Conservation (phyloP, 2,113 vertebrate genomes). For the Sinocyclocheilus anophthalmus region DNA sequence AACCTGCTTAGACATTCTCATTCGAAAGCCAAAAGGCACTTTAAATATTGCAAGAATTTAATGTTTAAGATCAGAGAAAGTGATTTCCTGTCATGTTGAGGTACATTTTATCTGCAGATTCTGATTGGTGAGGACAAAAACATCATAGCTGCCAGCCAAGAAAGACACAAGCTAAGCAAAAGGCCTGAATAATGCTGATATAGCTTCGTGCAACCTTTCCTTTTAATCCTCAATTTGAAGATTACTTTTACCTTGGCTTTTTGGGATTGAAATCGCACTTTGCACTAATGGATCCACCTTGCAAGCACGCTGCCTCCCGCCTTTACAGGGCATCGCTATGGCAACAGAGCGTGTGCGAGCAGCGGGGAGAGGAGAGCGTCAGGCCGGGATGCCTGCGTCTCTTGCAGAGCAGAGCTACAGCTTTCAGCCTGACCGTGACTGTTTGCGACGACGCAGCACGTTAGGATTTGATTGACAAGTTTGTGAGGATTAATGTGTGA, state of each 20-base stretch:
- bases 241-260: constrained; percentile 23
- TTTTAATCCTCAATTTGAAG: constrained; percentile 24
- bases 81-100: constrained; percentile 18
- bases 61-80: background rate
- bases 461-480: constrained; percentile 4
- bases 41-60: background rate
- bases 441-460: background rate
- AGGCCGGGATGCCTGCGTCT: background rate
- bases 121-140: background rate
- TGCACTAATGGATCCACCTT: constrained; percentile 16
- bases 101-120: background rate
- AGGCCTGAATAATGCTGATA: constrained; percentile 4
- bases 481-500: background rate
- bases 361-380: constrained; percentile 27
- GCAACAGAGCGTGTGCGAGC: constrained; percentile 62
- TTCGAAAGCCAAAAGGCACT: background rate
- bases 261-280: constrained; percentile 5
- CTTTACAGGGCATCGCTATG: constrained; percentile 68
- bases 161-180: background rate
- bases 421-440: background rate
- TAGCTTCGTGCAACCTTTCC: background rate
- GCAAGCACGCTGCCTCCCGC: constrained; percentile 38
- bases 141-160: constrained; percentile 9
- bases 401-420: background rate
- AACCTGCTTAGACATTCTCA: background rate